Evolutionary conservation across 2,888 invertebrate species (phyloP).

Genomic region (Nephrotoma flavescens): DNA sequence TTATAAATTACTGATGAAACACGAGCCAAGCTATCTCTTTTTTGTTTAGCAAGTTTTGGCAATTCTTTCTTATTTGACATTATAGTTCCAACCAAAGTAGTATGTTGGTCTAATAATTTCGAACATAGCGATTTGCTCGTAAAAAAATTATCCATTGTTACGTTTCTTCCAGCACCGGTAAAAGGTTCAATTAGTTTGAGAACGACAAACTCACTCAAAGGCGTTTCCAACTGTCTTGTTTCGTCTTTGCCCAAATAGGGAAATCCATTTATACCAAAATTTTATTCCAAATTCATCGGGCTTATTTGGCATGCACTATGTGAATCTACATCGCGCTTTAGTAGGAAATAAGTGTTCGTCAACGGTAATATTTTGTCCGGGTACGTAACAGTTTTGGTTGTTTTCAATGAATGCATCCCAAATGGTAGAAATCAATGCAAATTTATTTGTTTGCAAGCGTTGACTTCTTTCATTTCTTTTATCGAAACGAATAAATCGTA

Average conservation of each 20-base stretch:
- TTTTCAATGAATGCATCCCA: slow-evolving; percentile 4
- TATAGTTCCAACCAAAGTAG: background rate
- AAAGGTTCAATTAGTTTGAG: background rate
- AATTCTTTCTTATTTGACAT: slow-evolving; percentile 5
- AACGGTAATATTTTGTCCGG: background rate
- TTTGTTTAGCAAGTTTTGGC: slow-evolving; percentile 12
- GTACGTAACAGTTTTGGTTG: slow-evolving; percentile 1
- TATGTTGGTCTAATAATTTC: background rate
- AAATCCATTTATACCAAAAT: background rate
- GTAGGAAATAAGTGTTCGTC: background rate
- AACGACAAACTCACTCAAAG: slow-evolving; percentile 7
- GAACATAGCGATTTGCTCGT: background rate
- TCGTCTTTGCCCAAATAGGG: slow-evolving; percentile 1
- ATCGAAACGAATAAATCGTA: slow-evolving; percentile 5
- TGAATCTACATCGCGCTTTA: background rate
- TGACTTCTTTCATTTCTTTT: slow-evolving; percentile 5
- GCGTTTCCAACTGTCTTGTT: slow-evolving; percentile 6
- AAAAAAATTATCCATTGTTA: background rate
- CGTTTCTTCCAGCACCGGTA: background rate
- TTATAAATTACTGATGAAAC: slow-evolving; percentile 14
- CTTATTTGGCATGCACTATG: background rate
- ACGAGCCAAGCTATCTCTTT: slow-evolving; percentile 13
- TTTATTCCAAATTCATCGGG: background rate
- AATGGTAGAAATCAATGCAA: background rate
- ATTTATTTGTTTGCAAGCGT: slow-evolving; percentile 5